phyloP scores from a whole-genome alignment of 2,113 vertebrate genomes.

The Paramormyrops kingsleyae region DNA sequence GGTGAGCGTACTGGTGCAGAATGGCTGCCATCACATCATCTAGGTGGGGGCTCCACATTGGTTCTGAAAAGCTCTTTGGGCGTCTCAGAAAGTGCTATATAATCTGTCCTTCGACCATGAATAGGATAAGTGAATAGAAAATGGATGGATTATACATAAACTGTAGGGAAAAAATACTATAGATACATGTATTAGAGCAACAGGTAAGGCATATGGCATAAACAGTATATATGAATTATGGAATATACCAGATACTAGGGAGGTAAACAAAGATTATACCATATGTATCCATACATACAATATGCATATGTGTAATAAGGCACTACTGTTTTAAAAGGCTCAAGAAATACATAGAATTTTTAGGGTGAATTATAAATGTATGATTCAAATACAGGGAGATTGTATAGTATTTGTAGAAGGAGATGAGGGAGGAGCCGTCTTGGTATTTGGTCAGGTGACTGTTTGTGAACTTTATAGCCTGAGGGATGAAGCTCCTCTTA shows the following conservation, averaged over 20 bases:
- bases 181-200: background rate
- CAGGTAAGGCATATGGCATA: background rate
- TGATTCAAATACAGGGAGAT: background rate
- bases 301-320: background rate
- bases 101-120: background rate
- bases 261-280: background rate
- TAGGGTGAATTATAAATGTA: background rate
- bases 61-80: too few relatives aligned
- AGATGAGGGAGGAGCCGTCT: background rate
- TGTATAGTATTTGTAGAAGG: background rate
- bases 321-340: background rate
- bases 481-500: background rate
- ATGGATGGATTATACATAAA: background rate
- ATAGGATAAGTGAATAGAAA: background rate
- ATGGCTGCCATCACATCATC: too few relatives aligned
- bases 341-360: background rate
- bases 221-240: background rate
- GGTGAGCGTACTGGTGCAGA: too few relatives aligned
- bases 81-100: background rate
- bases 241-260: background rate
- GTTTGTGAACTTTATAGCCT: background rate
- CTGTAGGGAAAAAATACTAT: background rate
- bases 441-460: background rate
- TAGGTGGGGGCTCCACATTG: too few relatives aligned
- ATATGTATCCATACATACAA: background rate